Evolutionary conservation across 2,888 invertebrate species (phyloP).

Genomic region (Ophion ellenae): DNA sequence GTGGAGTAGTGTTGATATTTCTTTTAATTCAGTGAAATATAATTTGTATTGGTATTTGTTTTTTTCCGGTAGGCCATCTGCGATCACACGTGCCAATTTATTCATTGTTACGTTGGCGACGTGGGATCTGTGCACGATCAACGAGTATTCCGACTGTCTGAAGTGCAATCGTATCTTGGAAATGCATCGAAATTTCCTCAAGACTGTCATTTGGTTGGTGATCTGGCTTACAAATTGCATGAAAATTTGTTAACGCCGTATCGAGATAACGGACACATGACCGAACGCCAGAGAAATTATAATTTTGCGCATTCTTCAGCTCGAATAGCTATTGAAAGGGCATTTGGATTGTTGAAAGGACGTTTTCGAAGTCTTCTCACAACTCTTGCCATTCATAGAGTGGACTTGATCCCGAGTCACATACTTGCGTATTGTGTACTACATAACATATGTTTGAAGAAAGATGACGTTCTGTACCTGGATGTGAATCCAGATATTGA

Average conservation of each 20-base stretch:
- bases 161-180: slow-evolving; percentile 46
- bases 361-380: slow-evolving; percentile 54
- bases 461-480: slow-evolving; percentile 33
- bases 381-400: slow-evolving; percentile 36
- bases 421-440: slow-evolving; percentile 60
- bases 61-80: slow-evolving; percentile 53
- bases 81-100: slow-evolving; percentile 52
- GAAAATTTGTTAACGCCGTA: slow-evolving; percentile 49
- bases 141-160: slow-evolving; percentile 54
- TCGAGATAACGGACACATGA: slow-evolving; percentile 57
- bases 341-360: slow-evolving; percentile 57
- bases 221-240: slow-evolving; percentile 55
- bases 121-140: slow-evolving; percentile 59
- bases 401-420: slow-evolving; percentile 43
- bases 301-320: slow-evolving; percentile 56
- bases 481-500: slow-evolving; percentile 30
- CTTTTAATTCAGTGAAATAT: slow-evolving; percentile 20
- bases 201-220: slow-evolving; percentile 54
- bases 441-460: slow-evolving; percentile 57
- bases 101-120: slow-evolving; percentile 58
- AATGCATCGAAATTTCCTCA: slow-evolving; percentile 52
- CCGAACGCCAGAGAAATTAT: slow-evolving; percentile 50
- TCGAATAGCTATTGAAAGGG: slow-evolving; percentile 52
- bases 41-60: slow-evolving; percentile 21
- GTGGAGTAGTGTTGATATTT: slow-evolving; percentile 22